These are phyloP conservation scores for Laterallus jamaicensis DNA, from an alignment of 2,113 vertebrate genomes.

Conservation along the genomic window DNA sequence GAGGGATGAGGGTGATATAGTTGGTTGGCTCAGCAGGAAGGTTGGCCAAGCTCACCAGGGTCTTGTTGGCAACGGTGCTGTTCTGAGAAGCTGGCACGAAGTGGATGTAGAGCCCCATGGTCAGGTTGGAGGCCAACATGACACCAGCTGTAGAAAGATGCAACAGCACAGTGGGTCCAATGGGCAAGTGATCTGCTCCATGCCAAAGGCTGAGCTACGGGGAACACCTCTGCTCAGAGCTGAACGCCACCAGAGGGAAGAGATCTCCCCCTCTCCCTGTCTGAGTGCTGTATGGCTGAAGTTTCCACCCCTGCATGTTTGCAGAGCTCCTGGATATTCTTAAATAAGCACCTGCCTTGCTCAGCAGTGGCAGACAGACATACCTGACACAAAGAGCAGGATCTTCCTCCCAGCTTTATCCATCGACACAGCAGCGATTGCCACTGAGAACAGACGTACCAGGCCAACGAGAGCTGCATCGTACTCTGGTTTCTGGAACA, in stretches of 20 bases:
- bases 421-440: slow-evolving; percentile 83
- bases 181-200: fast-evolving
- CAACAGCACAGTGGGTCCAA: neutral
- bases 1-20: slow-evolving; percentile 79
- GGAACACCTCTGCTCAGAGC: neutral
- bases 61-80: neutral
- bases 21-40: neutral
- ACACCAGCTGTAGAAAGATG: slow-evolving; percentile 71
- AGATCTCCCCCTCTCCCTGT: neutral
- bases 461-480: slow-evolving; percentile 87
- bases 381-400: slow-evolving; percentile 88
- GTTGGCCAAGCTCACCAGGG: neutral
- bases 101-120: slow-evolving; percentile 80
- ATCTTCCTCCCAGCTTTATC: slow-evolving; percentile 91
- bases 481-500: slow-evolving; percentile 65
- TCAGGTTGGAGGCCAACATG: slow-evolving; percentile 85
- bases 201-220: neutral
- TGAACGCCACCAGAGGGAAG: neutral
- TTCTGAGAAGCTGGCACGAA: slow-evolving; percentile 27
- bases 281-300: neutral
- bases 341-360: neutral
- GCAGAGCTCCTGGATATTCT: neutral
- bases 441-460: slow-evolving; percentile 85
- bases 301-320: neutral
- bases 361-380: neutral